Conservation (phyloP, 2,113 vertebrate species). For the Nothobranchius furzeri region DNA sequence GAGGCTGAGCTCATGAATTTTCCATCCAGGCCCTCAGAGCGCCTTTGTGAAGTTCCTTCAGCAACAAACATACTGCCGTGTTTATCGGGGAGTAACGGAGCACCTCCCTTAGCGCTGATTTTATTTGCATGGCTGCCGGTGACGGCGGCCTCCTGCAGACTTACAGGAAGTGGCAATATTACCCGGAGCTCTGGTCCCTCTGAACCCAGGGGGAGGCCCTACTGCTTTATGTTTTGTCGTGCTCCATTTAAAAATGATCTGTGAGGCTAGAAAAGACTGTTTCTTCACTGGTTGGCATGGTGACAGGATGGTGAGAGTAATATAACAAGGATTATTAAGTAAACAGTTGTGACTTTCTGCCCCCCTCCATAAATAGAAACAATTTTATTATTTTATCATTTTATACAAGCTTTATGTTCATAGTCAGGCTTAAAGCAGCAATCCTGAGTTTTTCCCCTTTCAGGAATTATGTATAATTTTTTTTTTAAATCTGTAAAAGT, state of each 20-base stretch:
- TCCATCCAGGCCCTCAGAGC: constrained; percentile 26
- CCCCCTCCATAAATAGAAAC: not conserved
- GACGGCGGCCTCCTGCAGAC: constrained; percentile 49
- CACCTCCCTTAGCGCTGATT: constrained; percentile 50
- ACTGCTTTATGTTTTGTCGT: constrained; percentile 49
- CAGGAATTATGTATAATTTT: too few species aligned
- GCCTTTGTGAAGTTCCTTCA: constrained; percentile 47
- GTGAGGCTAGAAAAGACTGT: constrained; percentile 36
- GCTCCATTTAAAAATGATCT: constrained; percentile 40
- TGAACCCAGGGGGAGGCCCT: constrained; percentile 51
- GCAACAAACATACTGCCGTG: constrained; percentile 28
- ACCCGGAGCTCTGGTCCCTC: constrained; percentile 45
- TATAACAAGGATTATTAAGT: too few species aligned
- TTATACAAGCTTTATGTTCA: constrained; percentile 29
- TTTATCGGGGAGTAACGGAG: constrained; percentile 30
- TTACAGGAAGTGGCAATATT: constrained; percentile 62
- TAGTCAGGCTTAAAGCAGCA: constrained; percentile 53
- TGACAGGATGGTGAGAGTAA: constrained; percentile 34
- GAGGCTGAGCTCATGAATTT: constrained; percentile 62
- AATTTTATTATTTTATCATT: too few species aligned
- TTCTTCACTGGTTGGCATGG: constrained; percentile 58
- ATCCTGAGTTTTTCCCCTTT: too few species aligned
- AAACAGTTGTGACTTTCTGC: not conserved
- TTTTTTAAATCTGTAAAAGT: too few species aligned
- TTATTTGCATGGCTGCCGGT: constrained; percentile 58